Base-by-base conservation (phyloP, 2,113 vertebrate genomes). In the Apteryx owenii region DNA sequence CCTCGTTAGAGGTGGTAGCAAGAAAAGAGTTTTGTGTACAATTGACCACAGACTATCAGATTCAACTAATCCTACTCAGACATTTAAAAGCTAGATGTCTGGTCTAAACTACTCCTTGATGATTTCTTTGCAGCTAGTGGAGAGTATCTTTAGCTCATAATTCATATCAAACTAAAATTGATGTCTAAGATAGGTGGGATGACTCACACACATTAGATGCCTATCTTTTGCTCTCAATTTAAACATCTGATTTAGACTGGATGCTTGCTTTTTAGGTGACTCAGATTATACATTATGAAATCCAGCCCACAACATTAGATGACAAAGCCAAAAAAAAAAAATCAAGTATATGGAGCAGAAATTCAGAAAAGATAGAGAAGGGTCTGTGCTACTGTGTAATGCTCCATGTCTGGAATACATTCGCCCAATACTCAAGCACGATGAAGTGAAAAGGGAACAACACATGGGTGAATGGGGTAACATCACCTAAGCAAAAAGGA, bases 81-180 rank as follows among this genome's bases (percentile, higher is more conserved):
- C 42, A 85, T 51, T 66, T 90, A 31, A 84, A 94, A 89, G 56
- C 62, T 25, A 40, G 14, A 81, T 36, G 42, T 56, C 51, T 69
- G 76, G 38, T 72, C 38, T 69, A 70, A 72, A 19, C 18, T 16
- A 85, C 62, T 28, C 62, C 61, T 53, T 28, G 61, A 95, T 25
- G 58, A 88, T 65, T 90, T 85, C 66, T 89, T 79, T 60, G 61
- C 9, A 6, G 83, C 42, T 69, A 72, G 38, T n/a, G 42, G 21
- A 65, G 42, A 85, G 6, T 69, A 94, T 91, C 86, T 95, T 89
- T 89, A 95, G 69, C 50, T 94, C 22, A 38, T 91, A 81, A 95
- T 90, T 94, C 82, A 77, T 42, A 31, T 11, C 14, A 70, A 91
- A 85, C 46, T 89, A 94, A 93, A 96, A 93, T 11, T 61, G 38